Conservation (phyloP, 2,113 vertebrate genomes). For the Setophaga petechia region DNA sequence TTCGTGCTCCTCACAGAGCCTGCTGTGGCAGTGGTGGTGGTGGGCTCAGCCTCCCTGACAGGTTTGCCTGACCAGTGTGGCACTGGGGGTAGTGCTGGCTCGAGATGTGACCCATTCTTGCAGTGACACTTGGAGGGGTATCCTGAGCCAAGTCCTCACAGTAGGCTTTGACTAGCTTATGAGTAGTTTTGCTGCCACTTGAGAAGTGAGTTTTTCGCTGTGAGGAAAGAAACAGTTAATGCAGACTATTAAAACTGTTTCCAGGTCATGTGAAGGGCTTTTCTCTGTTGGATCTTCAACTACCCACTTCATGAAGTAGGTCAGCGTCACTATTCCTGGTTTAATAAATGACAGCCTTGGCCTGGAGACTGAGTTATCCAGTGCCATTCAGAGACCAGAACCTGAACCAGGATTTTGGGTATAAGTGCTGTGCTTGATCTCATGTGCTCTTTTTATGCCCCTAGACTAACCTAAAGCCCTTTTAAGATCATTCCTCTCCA, state of each 20-base stretch:
- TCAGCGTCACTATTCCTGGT: not conserved
- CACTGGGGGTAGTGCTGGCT: rapidly evolving
- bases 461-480: not conserved
- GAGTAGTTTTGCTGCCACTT: not conserved
- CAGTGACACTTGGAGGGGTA: not conserved
- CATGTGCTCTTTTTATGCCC: not conserved
- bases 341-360: not conserved
- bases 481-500: not conserved
- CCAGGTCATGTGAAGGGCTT: not conserved
- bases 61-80: not conserved
- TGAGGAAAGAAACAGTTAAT: not conserved
- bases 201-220: not conserved
- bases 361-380: not conserved
- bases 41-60: not conserved
- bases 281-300: not conserved
- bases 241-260: not conserved
- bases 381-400: not conserved
- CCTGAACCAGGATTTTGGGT: not conserved
- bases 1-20: not conserved
- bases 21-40: rapidly evolving
- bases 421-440: not conserved
- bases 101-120: not conserved
- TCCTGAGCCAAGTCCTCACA: not conserved
- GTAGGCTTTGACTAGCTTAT: not conserved
- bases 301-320: not conserved